Evolutionary conservation across 2,888 invertebrate genomes (phyloP), one percentile per base, ranked within the genome.

Genomic region (Nomada hirtipes): DNA sequence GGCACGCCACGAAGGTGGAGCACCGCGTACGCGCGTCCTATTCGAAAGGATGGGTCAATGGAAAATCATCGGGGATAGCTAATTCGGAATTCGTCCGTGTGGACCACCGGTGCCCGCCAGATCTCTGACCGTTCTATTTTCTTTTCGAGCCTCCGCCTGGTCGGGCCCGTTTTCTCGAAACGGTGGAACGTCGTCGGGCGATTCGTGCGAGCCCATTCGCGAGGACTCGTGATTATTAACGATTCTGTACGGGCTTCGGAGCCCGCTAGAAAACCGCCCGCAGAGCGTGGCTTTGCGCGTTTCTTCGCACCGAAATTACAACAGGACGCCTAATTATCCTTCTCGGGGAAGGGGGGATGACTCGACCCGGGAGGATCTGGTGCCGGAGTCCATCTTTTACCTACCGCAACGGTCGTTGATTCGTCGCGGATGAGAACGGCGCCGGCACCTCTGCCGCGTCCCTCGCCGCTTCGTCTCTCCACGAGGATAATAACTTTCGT

Each of bases 11-110:
- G 85, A 70, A 84, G 76, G 83, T 79, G 77, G 85, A 77, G 71
- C 57, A 57, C 50, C 68, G 79, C 67, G 77, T 77, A 69, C 67
- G 74, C 63, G 78, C 20, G 57, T 29, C 23, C 64, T 64, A 73
- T 79, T 67, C 75, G 76, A 79, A 79, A 63, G 70, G 82, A 42
- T 52, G 69, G 65, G 64, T 70, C 83, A 83, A 89, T 89, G 84
- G 84, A 83, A 83, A 88, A 84, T 83, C 89, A 89, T 85, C 70
- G 76, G 79, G 90, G 90, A 88, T 87, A 79, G 74, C 89, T 86
- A 90, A 91, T 91, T 86, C 79, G 89, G 91, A 90, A 91, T 90
- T 88, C 88, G 79, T 83, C 67, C 76, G 70, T 36, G 63, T 44
- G 63, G 52, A 63, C 60, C 68, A 0, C 4, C 57, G n/a, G 20